Conservation (phyloP, 2,113 vertebrate genomes). For the Ceyx melanurus region DNA sequence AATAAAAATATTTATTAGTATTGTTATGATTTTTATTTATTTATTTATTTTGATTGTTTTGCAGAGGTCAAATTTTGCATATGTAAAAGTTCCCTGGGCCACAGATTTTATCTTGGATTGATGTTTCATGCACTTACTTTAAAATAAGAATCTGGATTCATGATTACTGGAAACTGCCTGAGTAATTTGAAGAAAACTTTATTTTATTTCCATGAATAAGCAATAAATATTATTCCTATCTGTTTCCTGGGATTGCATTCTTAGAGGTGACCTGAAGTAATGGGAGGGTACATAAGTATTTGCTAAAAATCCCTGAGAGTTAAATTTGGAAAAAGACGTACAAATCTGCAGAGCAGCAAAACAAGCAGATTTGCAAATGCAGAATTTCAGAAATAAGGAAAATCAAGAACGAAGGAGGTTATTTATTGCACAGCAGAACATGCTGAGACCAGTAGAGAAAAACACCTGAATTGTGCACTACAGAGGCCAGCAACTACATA, state of each 20-base stretch:
- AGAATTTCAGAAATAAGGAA: neutral
- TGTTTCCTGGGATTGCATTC: neutral
- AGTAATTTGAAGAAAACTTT: neutral
- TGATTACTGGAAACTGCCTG: neutral
- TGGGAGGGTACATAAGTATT: neutral
- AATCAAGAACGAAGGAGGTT: neutral
- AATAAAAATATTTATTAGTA: neutral
- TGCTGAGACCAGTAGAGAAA: neutral
- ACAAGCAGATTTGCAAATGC: neutral
- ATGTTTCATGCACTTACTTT: neutral
- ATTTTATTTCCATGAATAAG: neutral
- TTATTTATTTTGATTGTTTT: neutral
- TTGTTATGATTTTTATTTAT: neutral
- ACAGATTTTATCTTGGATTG: neutral
- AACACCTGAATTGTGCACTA: neutral
- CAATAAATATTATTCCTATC: neutral
- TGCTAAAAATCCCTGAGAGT: neutral
- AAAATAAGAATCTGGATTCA: neutral
- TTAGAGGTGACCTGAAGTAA: neutral
- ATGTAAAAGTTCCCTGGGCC: neutral
- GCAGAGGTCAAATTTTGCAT: neutral
- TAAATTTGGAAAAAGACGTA: neutral
- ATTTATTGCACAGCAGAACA: neutral
- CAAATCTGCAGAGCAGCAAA: conserved; percentile 22
- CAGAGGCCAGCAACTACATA: neutral